Base-by-base conservation (phyloP, 2,797 vertebrate genomes). In the Squalus acanthias region DNA sequence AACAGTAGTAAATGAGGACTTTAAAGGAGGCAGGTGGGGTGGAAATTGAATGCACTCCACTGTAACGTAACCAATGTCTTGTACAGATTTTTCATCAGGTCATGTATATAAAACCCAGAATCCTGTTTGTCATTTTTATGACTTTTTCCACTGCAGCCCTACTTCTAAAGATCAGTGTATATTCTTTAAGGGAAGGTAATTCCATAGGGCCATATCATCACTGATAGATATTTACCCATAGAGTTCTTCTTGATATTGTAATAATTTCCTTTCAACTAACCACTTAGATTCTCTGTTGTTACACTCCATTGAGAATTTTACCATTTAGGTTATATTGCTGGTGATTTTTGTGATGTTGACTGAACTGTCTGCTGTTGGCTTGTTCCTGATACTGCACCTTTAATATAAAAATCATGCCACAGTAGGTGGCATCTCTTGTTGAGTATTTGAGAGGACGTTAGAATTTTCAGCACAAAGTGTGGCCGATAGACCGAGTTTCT, bases 221-320 rank as follows among this genome's bases (percentile, higher is more conserved):
- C 70, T 76, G 53, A 95, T 95, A 76, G 15, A 72, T 95, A 50
- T 76, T 95, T 95, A 95, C 50, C 46, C 50, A 76, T 72, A 9
- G 46, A 72, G 89, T 63, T 63, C 85, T n/a, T 91, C 24, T 95
- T 95, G 24, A n/a, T 95, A 12, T 24, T 79, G 33, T 53, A 29
- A 72, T 33, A 85, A 85, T 74, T 53, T 57, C 70, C 46, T 95
- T 74, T 95, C 13, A 17, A n/a, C 17, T 63, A 65, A n/a, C 26
- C 33, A 65, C n/a, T 93, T 67, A 39, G 13, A 67, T 93, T 46
- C 17, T 93, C n/a, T 69, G n/a, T 50, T 67, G 63, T 63, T 67
- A 39, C 63, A 93, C 60, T 67, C 15, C 29, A 65, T 15, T n/a
- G 50, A 89, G 88, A 89, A 89, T n/a, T 65, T 63, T 15, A 92